Evolutionary conservation across 2,888 invertebrate species (phyloP), one percentile per base, ranked within the genome.

Genomic region (Volucella inanis): DNA sequence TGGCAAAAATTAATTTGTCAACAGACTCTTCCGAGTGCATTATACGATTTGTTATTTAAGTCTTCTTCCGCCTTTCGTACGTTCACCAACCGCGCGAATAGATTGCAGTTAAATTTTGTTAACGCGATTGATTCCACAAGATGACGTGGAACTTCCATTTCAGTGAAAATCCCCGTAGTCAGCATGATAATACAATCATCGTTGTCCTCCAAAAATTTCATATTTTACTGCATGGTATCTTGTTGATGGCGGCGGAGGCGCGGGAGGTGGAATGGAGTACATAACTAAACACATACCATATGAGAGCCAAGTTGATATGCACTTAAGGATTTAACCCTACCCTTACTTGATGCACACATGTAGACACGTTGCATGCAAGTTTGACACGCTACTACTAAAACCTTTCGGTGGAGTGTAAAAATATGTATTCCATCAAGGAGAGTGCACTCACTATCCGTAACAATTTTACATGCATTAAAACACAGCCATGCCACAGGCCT

Each of bases 361-460:
- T 31, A 31, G 6, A 31, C 12, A 3, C 22, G 11, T 9, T 41
- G n/a, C 49, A 38, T 3, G 31, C 10, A 18, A 12, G 31, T 12
- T 11, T 8, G 18, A 22, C 54, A 54, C 31, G 6, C 31, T 31
- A 2, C 31, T 31, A 11, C 31, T 10, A 45, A 18, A 12, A 11
- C 38, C 41, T 4, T 43, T 4, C 61, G 14, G 47, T 54, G 39
- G 47, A 47, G 54, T 55, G 76, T 54, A 67, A 18, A 54, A 68
- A 54, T 54, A 39, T 61, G 45, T 52, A 45, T 41, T 14, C 39
- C 57, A 75, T 65, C 70, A n/a, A 4, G 9, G 39, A 18, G 75
- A 59, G 57, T 75, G 65, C 75, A 75, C 75, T 74, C 75, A 75
- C 75, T 74, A 52, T 67, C 67, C 61, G 39, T 50, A 22, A 61